These are phyloP conservation scores for Sardina pilchardus DNA, from an alignment of 2,113 vertebrate species.

Conservation along the genomic window DNA sequence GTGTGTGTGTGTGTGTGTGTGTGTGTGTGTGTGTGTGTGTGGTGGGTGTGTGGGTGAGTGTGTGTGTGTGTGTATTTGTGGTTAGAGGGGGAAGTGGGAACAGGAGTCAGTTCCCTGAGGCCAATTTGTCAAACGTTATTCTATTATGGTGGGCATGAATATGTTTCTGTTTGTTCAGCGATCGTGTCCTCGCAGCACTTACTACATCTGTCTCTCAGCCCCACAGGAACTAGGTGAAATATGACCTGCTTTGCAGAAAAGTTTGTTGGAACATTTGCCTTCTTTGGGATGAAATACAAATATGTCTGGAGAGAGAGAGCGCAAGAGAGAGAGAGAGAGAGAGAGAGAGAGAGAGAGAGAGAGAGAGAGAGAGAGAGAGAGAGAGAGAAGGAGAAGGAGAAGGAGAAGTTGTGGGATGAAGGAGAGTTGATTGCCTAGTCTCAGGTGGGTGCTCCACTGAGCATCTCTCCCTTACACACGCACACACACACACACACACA, in stretches of 20 bases:
- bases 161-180: background rate
- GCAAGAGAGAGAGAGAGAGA: background rate
- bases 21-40: background rate
- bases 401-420: background rate
- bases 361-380: background rate
- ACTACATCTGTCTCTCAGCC: background rate
- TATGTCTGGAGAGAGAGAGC: background rate
- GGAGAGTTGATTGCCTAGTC: background rate
- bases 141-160: background rate
- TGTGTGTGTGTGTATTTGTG: background rate
- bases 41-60: background rate
- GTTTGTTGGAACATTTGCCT: background rate
- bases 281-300: background rate
- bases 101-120: background rate
- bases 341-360: background rate
- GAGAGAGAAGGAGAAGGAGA: background rate
- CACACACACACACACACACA: too few relatives aligned
- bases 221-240: background rate
- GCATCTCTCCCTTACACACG: background rate
- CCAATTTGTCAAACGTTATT: background rate
- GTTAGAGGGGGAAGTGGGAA: background rate
- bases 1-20: too few relatives aligned
- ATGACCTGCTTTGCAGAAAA: background rate
- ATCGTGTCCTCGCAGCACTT: background rate
- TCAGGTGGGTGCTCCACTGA: background rate